Conservation (phyloP, 35 echinoderm and acorn worm species). For the Holothuria glaberrima region DNA sequence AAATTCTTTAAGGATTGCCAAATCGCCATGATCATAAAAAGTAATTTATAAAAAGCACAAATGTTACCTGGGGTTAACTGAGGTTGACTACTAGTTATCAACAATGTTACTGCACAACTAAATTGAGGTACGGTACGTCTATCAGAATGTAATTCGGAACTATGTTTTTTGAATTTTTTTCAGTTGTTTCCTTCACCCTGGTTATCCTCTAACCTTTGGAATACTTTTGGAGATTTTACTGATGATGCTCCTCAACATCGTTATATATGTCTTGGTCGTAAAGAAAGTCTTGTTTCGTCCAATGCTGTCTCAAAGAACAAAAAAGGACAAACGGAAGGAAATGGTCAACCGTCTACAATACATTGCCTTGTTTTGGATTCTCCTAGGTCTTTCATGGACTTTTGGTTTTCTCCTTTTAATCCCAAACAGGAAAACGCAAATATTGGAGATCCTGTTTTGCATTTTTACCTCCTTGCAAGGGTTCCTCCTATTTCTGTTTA, state of each 20-base stretch:
- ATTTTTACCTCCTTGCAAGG: slow-evolving; percentile 16
- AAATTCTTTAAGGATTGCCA: too few species aligned
- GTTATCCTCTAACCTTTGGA: slow-evolving; percentile 4
- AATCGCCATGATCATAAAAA: too few species aligned
- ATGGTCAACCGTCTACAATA: neutral
- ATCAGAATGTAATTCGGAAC: too few species aligned
- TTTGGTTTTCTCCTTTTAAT: slow-evolving; percentile 32
- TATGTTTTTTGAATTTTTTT: neutral
- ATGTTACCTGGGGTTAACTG: too few species aligned
- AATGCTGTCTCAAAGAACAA: neutral
- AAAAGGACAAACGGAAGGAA: neutral
- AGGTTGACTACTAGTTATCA: too few species aligned
- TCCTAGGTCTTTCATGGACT: slow-evolving; percentile 29
- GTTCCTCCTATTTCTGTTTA: neutral
- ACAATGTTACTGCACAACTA: neutral
- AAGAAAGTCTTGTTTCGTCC: slow-evolving; percentile 8
- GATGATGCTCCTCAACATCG: neutral
- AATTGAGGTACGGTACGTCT: too few species aligned
- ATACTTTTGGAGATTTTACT: slow-evolving; percentile 20
- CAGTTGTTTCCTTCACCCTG: slow-evolving; percentile 35
- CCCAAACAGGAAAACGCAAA: neutral
- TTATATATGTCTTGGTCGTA: neutral
- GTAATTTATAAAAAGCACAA: too few species aligned
- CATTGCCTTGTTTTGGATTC: neutral
- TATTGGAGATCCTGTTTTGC: slow-evolving; percentile 23